Conservation (phyloP, 30 jellyfish, hydroid and myxozoan genomes). For the Clytia hemisphaerica region DNA sequence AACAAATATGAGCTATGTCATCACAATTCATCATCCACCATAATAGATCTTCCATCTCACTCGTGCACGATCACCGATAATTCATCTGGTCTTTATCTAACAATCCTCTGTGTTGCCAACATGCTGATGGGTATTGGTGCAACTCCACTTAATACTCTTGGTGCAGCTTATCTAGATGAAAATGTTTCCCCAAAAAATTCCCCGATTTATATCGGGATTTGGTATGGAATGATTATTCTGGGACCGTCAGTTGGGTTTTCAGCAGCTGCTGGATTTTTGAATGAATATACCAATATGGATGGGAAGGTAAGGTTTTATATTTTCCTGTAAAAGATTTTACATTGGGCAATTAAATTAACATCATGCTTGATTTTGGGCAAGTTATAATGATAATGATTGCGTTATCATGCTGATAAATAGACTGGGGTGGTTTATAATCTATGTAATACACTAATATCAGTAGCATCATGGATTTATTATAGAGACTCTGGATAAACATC, state of each 20-base stretch:
- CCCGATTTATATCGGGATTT: slow-evolving; percentile 62
- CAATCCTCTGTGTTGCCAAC: slow-evolving; percentile 42
- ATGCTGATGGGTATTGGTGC: slow-evolving; percentile 67
- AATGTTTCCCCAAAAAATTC: slow-evolving; percentile 46
- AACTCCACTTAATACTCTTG: slow-evolving; percentile 65
- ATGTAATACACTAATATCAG: no score
- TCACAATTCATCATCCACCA: slow-evolving; percentile 15
- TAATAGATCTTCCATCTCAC: neutral
- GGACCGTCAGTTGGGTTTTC: slow-evolving; percentile 48
- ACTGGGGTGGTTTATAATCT: no score
- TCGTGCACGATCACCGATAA: neutral
- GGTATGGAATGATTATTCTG: slow-evolving; percentile 33
- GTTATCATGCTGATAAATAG: no score
- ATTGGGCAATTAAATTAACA: neutral
- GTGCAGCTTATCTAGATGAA: slow-evolving; percentile 69
- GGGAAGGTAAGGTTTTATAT: slow-evolving; percentile 26
- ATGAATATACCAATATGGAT: slow-evolving; percentile 30
- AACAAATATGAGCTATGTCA: neutral
- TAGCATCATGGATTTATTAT: no score
- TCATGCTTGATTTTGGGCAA: no score
- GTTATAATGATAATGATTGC: no score
- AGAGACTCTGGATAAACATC: no score
- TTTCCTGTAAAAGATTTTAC: neutral
- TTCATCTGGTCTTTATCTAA: slow-evolving; percentile 19
- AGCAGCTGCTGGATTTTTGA: slow-evolving; percentile 36